Evolutionary conservation across 2,113 vertebrate species (phyloP).

Genomic region (Sturnira hondurensis): DNA sequence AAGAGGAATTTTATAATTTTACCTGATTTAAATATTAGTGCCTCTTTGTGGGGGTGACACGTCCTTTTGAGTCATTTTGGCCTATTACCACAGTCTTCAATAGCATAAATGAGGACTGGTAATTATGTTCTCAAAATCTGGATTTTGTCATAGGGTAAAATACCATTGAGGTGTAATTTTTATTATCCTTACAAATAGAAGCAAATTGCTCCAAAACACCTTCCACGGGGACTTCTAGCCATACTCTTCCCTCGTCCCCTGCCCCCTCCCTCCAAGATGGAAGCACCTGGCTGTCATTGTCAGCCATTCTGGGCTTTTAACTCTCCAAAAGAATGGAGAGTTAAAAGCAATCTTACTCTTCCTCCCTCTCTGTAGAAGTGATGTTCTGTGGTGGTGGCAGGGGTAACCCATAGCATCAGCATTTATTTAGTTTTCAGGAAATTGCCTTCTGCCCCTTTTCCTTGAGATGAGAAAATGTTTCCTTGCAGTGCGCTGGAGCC

Average conservation of each 20-base stretch:
- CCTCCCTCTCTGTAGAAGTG: not conserved
- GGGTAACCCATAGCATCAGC: not conserved
- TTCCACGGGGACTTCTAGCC: not conserved
- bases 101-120: not conserved
- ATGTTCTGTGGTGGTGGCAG: not conserved
- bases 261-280: not conserved
- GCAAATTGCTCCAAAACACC: not conserved
- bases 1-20: not conserved
- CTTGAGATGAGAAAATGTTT: not conserved
- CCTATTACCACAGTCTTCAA: not conserved
- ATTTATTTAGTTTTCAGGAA: constrained; percentile 9
- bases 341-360: not conserved
- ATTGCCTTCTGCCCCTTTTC: not conserved
- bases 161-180: not conserved
- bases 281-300: not conserved
- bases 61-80: not conserved
- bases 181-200: not conserved
- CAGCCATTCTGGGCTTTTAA: not conserved
- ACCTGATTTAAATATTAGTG: not conserved
- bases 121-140: not conserved
- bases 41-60: not conserved
- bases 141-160: not conserved
- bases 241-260: not conserved
- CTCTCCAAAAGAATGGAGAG: not conserved
- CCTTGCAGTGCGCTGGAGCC: not conserved